Conservation (phyloP, 1,140 invertebrate species). For the Neodiprion lecontei region DNA sequence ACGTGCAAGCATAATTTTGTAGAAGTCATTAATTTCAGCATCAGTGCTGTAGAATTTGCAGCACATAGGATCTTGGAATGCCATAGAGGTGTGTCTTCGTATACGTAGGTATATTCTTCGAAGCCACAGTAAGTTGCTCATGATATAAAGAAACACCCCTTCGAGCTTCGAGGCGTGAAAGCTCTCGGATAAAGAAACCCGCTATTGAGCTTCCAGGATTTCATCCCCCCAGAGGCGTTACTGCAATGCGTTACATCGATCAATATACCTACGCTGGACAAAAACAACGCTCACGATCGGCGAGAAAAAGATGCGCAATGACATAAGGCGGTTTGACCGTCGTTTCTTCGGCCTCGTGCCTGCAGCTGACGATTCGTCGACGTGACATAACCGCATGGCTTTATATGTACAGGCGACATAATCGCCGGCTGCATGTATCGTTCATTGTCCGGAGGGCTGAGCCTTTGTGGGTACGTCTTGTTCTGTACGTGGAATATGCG, state of each 20-base stretch:
- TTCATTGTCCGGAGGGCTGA: constrained; percentile 37
- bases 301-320: background rate
- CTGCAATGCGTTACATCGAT: background rate
- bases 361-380: background rate
- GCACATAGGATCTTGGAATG: no score
- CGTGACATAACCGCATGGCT: constrained; percentile 1
- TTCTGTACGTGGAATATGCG: constrained; percentile 17
- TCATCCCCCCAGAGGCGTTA: background rate
- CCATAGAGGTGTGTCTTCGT: no score
- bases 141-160: no score
- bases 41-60: no score
- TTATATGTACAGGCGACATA: background rate
- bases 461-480: constrained; percentile 31
- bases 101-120: no score
- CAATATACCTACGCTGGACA: background rate
- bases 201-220: background rate
- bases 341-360: background rate
- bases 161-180: no score
- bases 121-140: no score
- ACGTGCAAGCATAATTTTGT: no score
- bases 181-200: no score
- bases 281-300: background rate
- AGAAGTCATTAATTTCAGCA: no score
- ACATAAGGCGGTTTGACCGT: background rate
- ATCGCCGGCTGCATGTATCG: background rate